Evolutionary conservation across 2,888 invertebrate species (phyloP).

Genomic region (Rhagonycha lutea): DNA sequence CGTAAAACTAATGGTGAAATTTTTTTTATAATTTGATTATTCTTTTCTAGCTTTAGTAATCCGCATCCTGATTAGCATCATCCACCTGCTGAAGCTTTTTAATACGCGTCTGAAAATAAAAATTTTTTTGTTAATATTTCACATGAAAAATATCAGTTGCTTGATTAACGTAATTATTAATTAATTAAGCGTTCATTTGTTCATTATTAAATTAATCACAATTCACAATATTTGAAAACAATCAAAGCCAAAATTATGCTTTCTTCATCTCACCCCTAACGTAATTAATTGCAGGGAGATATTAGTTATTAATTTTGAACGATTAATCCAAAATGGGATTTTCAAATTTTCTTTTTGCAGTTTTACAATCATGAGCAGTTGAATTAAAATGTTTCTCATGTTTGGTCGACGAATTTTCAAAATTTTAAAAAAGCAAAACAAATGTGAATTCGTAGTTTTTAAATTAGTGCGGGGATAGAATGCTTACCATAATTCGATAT

Average conservation of each 20-base stretch:
- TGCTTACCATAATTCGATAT: constrained; percentile 74
- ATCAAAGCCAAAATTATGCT: background rate
- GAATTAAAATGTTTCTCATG: background rate
- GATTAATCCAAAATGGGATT: too few species aligned
- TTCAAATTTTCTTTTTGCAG: too few species aligned
- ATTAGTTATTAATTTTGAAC: background rate
- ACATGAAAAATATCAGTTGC: background rate
- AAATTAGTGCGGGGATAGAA: background rate
- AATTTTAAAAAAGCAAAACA: background rate
- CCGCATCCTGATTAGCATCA: constrained; percentile 33
- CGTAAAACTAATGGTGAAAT: background rate
- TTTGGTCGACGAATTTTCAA: background rate
- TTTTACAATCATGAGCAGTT: background rate
- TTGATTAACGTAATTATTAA: background rate
- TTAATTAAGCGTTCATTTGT: background rate
- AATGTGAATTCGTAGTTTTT: too few species aligned
- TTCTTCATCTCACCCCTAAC: background rate
- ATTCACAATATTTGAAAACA: background rate
- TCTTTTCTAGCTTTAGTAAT: constrained; percentile 26
- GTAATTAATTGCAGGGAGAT: background rate
- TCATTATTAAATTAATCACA: background rate
- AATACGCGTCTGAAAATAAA: constrained; percentile 55
- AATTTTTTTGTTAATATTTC: constrained; percentile 30
- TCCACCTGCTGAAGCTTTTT: constrained; percentile 51
- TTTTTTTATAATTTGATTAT: constrained; percentile 3